A percentile compares a stretch with the other conserved stretches of the same genome.
Evolutionary conservation across 2,113 vertebrate species (phyloP).

Genomic region (Egretta garzetta): DNA sequence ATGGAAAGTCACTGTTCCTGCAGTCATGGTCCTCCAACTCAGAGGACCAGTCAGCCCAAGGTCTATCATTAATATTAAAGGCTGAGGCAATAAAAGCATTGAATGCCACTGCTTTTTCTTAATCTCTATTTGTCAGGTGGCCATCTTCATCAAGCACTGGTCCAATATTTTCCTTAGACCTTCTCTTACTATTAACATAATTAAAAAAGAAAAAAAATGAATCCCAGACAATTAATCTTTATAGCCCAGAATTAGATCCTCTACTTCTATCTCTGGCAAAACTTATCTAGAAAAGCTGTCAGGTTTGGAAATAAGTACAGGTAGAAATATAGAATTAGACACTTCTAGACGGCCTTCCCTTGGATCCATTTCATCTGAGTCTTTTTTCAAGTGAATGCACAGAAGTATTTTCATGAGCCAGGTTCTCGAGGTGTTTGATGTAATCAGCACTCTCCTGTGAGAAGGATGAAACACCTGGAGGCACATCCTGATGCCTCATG

Average conservation of each 20-base stretch:
- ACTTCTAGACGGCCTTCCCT: neutral
- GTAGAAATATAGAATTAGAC: neutral
- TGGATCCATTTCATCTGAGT: neutral
- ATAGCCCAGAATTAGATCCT: neutral
- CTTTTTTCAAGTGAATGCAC: neutral
- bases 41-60: neutral
- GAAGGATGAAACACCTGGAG: neutral
- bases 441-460: neutral
- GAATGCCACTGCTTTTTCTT: neutral
- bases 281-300: neutral
- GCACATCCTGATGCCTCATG: neutral
- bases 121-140: neutral
- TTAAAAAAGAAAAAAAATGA: neutral
- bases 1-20: neutral
- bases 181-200: neutral
- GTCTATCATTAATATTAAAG: neutral
- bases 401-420: neutral
- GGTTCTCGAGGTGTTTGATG: neutral
- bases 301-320: neutral
- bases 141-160: neutral
- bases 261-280: neutral
- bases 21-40: neutral
- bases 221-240: neutral
- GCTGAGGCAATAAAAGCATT: accelerated
- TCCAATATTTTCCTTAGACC: neutral